Base-by-base conservation (phyloP, 2,888 invertebrate genomes). In the Xanthorhoe designata region DNA sequence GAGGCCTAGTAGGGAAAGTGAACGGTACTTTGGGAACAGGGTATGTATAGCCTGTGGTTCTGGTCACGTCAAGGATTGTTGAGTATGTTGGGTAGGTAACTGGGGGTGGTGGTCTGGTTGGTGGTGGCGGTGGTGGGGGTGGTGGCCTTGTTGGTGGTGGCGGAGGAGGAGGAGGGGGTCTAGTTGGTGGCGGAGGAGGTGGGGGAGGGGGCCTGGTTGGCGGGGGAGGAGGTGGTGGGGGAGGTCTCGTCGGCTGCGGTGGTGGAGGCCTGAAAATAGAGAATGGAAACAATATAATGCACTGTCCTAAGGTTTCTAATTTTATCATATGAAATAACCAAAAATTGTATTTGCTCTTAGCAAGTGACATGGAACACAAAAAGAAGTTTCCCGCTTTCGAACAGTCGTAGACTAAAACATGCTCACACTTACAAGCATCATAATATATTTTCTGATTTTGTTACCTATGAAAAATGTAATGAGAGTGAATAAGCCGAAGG, bases 11-110 rank as follows among this genome's bases (percentile, higher is more conserved):
- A 6, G 58, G 73, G 54, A 74, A 65, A 0, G 79, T 79, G 38
- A 79, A 78, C 1, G 77, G 70, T 3, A 78, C 66, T 61, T 68
- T 73, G 0, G 86, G 83, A 2, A 76, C 76, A 3, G 85, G 81
- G 55, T 87, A 85, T 13, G 75, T 77, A 68, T 87, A 87, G 0
- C 86, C 86, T 18, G 86, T 86, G 3, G 83, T 84, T 73, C 75
- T 76, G 13, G 72, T 72, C 6, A 72, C 58, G 8, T 72, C 73
- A 18, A 67, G 24, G 18, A 70, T 70, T 0, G 74, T 75, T 18
- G 74, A 70, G 58, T 68, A 73, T 1, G 73, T 72, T 3, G 68
- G 71, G 19, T 47, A 73, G 47, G 66, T 61, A 5, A 77, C 72
- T 4, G 75, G 70, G 5, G 75, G 73, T 0, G 76, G 75, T n/a